Evolutionary conservation across 2,888 invertebrate species (phyloP).

Genomic region (Hypercompe scribonia): DNA sequence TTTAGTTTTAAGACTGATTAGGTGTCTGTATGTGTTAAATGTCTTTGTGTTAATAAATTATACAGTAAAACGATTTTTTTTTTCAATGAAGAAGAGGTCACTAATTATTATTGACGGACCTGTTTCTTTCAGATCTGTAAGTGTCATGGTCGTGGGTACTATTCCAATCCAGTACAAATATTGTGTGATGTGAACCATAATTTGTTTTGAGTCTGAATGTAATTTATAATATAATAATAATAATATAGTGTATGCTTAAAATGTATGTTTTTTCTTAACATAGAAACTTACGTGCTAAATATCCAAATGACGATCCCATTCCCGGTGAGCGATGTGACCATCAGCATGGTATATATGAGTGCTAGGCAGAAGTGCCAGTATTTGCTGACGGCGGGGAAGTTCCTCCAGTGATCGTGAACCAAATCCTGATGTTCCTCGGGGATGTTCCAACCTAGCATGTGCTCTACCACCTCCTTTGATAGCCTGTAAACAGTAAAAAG

Average conservation of each 20-base stretch:
- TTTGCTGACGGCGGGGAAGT: conserved; percentile 88
- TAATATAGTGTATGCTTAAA: no score
- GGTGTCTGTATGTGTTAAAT: no score
- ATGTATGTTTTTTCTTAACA: no score
- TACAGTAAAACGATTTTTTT: no score
- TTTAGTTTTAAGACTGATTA: not conserved
- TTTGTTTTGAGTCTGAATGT: no score
- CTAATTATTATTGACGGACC: not conserved
- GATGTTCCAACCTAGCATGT: conserved; percentile 89
- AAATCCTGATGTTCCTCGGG: conserved; percentile 88
- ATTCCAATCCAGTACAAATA: not conserved
- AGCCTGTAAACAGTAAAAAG: conserved; percentile 62
- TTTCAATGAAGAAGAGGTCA: not conserved
- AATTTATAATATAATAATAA: no score
- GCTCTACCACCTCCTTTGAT: conserved; percentile 76
- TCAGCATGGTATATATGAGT: conserved; percentile 88
- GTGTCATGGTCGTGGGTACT: not conserved
- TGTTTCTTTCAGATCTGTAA: no score
- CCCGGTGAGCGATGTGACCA: conserved; percentile 88
- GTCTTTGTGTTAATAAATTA: no score
- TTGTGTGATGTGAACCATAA: not conserved
- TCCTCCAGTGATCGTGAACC: conserved; percentile 90
- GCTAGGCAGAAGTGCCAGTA: conserved; percentile 89
- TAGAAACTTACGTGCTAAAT: conserved; percentile 90
- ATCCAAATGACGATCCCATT: conserved; percentile 91